Base-by-base conservation (phyloP, 2,113 vertebrate genomes). In the Salvator merianae region DNA sequence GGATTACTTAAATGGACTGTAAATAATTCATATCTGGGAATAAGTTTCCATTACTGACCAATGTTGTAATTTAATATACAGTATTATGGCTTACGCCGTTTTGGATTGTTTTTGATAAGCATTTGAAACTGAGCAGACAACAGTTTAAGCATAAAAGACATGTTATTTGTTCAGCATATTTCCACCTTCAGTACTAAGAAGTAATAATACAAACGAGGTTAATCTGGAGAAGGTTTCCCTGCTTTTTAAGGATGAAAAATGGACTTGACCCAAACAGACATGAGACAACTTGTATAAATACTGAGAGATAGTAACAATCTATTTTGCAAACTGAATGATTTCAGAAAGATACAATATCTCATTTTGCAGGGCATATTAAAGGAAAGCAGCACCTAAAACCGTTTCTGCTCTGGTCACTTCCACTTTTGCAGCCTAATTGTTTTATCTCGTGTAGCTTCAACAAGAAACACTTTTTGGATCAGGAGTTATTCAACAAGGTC, bases 21-120 rank as follows among this genome's bases (percentile, higher is more conserved):
- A 97, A 99, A 99, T 99, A 98, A 99, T 99, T 99, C 97, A 99
- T 99, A 97, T 95, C 94, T 97, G 97, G 97, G 96, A 97, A 98
- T 98, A 97, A 97, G 97, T 98, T 98, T 97, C 97, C 97, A 98
- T 97, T 97, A 98, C 96, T 96, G 96, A 97, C 95, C 96, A 96
- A 91, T 96, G 97, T 95, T 97, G 97, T 98, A 97, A 98, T 97
- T 98, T 98, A 98, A 98, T 99, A 98, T 98, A 97, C 96, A 98
- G 96, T 97, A 97, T 98, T 97, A 96, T 97, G 96, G 94, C 93
- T 95, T 96, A 94, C 95, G 93, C 95, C 96, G 94, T 97, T 96
- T 96, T 92, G 95, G 96, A 97, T 97, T 97, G 96, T 97, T 97
- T 97, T 97, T 94, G 95, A 89, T 96, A 95, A 96, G 94, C 94